A percentile compares a stretch with the other conserved stretches of the same genome.
Evolutionary conservation across 30 jellyfish, hydroid and myxozoan species (phyloP).

Genomic region (Catostylus mosaicus): DNA sequence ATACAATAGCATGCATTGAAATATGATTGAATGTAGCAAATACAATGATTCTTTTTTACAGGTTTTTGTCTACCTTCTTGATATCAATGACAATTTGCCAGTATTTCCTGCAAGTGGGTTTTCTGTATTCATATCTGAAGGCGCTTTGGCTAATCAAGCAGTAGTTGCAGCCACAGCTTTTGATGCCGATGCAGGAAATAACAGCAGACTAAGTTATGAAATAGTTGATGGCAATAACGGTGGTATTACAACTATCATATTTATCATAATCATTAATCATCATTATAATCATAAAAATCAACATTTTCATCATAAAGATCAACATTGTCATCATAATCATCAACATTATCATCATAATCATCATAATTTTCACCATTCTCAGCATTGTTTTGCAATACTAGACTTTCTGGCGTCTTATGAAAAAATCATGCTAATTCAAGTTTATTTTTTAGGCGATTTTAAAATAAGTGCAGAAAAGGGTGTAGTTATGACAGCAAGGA

Average conservation of each 20-base stretch:
- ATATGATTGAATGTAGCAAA: too few species aligned
- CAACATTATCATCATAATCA: too few species aligned
- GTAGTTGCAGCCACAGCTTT: slow-evolving; percentile 45
- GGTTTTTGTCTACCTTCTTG: slow-evolving; percentile 68
- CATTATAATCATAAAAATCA: background rate
- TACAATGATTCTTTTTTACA: background rate
- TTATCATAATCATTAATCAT: too few species aligned
- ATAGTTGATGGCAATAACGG: slow-evolving; percentile 48
- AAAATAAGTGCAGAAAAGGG: slow-evolving; percentile 35
- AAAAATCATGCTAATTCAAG: too few species aligned
- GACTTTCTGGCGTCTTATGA: too few species aligned
- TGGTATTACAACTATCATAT: slow-evolving; percentile 21
- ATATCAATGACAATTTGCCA: slow-evolving; percentile 86
- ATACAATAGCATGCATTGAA: too few species aligned
- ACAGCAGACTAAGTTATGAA: slow-evolving; percentile 40
- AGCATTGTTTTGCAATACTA: too few species aligned
- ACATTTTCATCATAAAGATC: too few species aligned
- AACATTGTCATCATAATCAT: too few species aligned
- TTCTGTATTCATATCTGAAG: slow-evolving; percentile 59
- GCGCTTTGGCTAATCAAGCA: slow-evolving; percentile 61
- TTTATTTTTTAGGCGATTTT: slow-evolving; percentile 55
- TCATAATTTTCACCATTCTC: too few species aligned
- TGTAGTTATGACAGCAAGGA: slow-evolving; percentile 41
- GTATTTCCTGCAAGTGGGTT: slow-evolving; percentile 55
- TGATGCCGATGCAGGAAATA: slow-evolving; percentile 68